Evolutionary conservation across 2,888 invertebrate species (phyloP).

Genomic region (Rhingia campestris): DNA sequence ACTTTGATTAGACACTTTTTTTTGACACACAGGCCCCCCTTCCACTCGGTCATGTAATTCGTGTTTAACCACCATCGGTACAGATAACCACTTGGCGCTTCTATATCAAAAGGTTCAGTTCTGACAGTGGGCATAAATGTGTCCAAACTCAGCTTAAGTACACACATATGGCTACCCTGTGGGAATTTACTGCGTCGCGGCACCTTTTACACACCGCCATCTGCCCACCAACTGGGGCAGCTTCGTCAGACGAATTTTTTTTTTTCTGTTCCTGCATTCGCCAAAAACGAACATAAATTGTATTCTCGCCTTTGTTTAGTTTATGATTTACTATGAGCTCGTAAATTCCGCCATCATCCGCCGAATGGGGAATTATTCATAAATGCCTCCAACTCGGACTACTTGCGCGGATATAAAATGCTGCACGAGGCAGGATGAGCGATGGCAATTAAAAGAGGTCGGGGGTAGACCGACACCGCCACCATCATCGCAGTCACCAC

Average conservation of each 20-base stretch:
- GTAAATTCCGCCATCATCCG: slow-evolving; percentile 57
- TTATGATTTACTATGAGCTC: slow-evolving; percentile 59
- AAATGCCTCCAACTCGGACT: slow-evolving; percentile 29
- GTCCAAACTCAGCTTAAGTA: slow-evolving; percentile 55
- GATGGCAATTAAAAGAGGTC: slow-evolving; percentile 60
- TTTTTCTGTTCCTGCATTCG: slow-evolving; percentile 38
- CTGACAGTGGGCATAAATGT: slow-evolving; percentile 58
- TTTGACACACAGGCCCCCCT: slow-evolving; percentile 3
- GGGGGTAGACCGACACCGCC: slow-evolving; percentile 8
- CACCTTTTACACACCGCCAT: slow-evolving; percentile 48
- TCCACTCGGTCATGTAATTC: slow-evolving; percentile 16
- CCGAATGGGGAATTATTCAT: slow-evolving; percentile 66
- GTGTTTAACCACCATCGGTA: slow-evolving; percentile 23
- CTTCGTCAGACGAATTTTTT: slow-evolving; percentile 28
- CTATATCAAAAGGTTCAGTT: slow-evolving; percentile 43
- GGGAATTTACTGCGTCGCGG: slow-evolving; percentile 56
- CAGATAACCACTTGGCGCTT: slow-evolving; percentile 17
- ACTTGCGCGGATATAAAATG: background rate
- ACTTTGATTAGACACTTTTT: slow-evolving; percentile 38
- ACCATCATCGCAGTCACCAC: slow-evolving; percentile 39
- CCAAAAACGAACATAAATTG: slow-evolving; percentile 58
- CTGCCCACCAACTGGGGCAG: slow-evolving; percentile 14
- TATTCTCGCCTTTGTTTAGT: slow-evolving; percentile 56
- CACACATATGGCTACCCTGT: slow-evolving; percentile 24
- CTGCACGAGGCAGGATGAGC: slow-evolving; percentile 34